Evolutionary conservation across 2,888 invertebrate species (phyloP), one percentile per base, ranked within the genome.

Genomic region (Drosophila atripex): DNA sequence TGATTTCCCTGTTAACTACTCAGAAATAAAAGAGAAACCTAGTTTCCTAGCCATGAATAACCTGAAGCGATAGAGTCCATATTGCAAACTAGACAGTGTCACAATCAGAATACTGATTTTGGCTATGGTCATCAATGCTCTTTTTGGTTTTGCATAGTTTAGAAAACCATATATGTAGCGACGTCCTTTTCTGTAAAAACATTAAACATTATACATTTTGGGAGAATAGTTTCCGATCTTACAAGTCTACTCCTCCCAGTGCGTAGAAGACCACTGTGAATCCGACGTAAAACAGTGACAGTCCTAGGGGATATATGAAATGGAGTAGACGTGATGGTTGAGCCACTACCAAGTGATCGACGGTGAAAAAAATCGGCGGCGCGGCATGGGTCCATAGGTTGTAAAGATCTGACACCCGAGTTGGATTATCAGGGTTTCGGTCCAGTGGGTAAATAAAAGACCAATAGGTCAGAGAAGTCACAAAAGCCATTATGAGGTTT

Each of bases 311-410:
- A 30, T 84, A 84, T 3, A 78, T 6, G 18, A 72, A 59, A 23
- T 80, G 80, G 5, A 71, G 6, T 0, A 84, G 11, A 0, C 85
- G 77, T 0, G 77, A 12, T 1, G 80, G 85, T 0, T 72, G 68
- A 1, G 85, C 80, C 2, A 78, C 82, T 0, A 84, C 0, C 28
- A 84, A 25, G 4, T 77, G 66, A 60, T 84, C 85, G 1, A 68
- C 0, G 5, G 70, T 70, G 11, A 56, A 75, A 0, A 54, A 0
- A 0, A 77, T 0, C 0, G 39, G 2, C 0, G 80, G 80, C 47
- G 78, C 0, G 0, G 21, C 54, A 54, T 80, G 80, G 0, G 38
- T 54, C 66, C 56, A 78, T 0, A 75, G 7, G 8, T 80, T 78
- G 5, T 12, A 70, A 0, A 59, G 3, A 28, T 16, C 16, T 0